A percentile compares a stretch with the other conserved stretches of the same genome.
phyloP scores from a whole-genome alignment of 1,140 invertebrate genomes.

The Calycopis cecrops region DNA sequence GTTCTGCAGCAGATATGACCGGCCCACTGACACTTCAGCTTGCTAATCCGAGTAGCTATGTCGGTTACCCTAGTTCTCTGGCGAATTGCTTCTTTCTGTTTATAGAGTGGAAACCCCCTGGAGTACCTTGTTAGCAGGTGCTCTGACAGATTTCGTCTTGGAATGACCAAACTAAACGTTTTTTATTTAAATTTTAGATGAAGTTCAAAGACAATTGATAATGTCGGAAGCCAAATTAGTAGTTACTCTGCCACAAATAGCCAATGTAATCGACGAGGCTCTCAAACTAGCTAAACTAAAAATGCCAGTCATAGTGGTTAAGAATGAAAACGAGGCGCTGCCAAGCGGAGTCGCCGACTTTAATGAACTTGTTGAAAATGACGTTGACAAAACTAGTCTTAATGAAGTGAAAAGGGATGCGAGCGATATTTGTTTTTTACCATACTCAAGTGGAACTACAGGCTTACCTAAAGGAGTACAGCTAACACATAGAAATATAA shows the following conservation, averaged over 20 bases:
- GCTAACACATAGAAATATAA: constrained; percentile 82
- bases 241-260: constrained; percentile 78
- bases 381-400: constrained; percentile 69
- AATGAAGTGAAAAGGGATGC: constrained; percentile 58
- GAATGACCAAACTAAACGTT: no score
- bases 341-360: constrained; percentile 77
- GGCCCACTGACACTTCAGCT: no score
- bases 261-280: constrained; percentile 62
- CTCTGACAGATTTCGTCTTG: no score
- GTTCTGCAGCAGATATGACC: no score
- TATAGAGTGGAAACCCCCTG: no score
- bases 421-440: constrained; percentile 76
- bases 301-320: constrained; percentile 67
- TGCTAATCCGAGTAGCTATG: no score
- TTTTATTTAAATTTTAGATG: constrained; percentile 76
- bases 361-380: constrained; percentile 74
- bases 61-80: no score
- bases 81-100: no score
- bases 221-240: constrained; percentile 80
- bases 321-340: constrained; percentile 60
- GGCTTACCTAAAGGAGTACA: constrained; percentile 93
- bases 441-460: constrained; percentile 91
- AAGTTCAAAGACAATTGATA: constrained; percentile 84
- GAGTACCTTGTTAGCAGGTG: no score
- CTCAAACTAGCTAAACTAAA: constrained; percentile 59